Base-by-base conservation (phyloP, 1,140 invertebrate species). In the Drosophila neocordata region DNA sequence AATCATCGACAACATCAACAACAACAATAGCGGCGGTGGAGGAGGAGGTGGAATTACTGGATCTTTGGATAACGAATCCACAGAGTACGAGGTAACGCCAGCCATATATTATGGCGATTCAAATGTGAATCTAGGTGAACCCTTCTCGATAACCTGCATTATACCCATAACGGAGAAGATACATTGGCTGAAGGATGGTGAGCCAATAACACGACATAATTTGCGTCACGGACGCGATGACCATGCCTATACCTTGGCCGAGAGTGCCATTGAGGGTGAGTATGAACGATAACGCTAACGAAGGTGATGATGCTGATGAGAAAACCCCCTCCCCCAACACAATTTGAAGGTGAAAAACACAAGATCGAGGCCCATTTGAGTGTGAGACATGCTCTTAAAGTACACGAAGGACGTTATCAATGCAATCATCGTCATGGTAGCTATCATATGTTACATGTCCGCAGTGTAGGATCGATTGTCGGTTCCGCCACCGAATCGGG, bases 321-420 rank as follows among this genome's bases (percentile, higher is more conserved):
- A 31, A 31, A 15, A 18, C 5, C 15, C 20, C 27, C 11, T n/a
- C 38, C 24, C 6, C 44, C 37, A 34, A 48, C 37, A 44, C 41
- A 44, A 44, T 44, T 63, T 62, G 52, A 87, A 91, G 90, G 90
- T 87, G 90, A 91, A 69, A 78, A 77, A 51, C 84, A 91, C 73
- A 91, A 80, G 73, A 91, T 91, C 56, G 89, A 91, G 74, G 90
- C 91, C 13, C 87, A 82, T 44, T 65, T 92, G 4, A 79, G 64
- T 4, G 91, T 92, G 37, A 75, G 80, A 51, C 85, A 90, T 38
- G 91, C 91, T 1, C 65, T 91, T 1, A 84, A 85, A 62, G 87
- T 81, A 62, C 91, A 92, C 76, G 88, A 90, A 58, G 91, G 91
- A n/a, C 70, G 73, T 2, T 92, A 92, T 71, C 89, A 90, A 77